Percentiles rank a stretch among this genome's conserved stretches.
These are phyloP conservation scores for Popillia japonica DNA, from an alignment of 1,140 invertebrate genomes.

Conservation along the genomic window DNA sequence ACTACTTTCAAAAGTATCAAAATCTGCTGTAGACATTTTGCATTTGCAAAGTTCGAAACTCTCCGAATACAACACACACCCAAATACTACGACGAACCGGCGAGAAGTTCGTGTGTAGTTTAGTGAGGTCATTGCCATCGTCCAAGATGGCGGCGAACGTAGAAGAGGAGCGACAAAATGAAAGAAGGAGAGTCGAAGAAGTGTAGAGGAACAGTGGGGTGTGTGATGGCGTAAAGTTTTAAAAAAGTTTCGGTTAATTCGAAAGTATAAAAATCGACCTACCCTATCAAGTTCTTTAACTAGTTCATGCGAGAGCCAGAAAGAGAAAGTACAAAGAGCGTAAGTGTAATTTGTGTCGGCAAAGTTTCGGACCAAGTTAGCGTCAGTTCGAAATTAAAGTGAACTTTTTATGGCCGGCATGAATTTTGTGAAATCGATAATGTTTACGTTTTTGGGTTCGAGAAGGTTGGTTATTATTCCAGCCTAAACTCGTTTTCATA, in stretches of 20 bases:
- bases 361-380: conserved; percentile 56
- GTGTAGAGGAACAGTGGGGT: conserved; percentile 21
- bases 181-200: conserved; percentile 19
- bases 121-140: conserved; percentile 22
- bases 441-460: conserved; percentile 53
- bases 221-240: conserved; percentile 33
- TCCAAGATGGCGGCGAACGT: conserved; percentile 4
- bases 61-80: neutral
- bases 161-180: neutral
- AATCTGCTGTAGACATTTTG: conserved; percentile 3
- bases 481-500: neutral
- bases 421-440: conserved; percentile 58
- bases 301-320: conserved; percentile 57
- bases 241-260: conserved; percentile 48
- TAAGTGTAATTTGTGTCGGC: conserved; percentile 59
- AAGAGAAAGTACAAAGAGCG: conserved; percentile 59
- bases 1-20: conserved; percentile 19
- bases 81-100: conserved; percentile 24
- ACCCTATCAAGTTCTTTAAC: conserved; percentile 55
- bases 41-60: conserved; percentile 29
- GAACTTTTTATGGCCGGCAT: conserved; percentile 58
- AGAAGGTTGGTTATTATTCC: neutral
- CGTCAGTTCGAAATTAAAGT: conserved; percentile 58
- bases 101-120: conserved; percentile 30
- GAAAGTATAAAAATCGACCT: conserved; percentile 53